Percentiles rank a stretch among this genome's conserved stretches.
Evolutionary conservation across 2,888 invertebrate species (phyloP).

Genomic region (Meganola albula): DNA sequence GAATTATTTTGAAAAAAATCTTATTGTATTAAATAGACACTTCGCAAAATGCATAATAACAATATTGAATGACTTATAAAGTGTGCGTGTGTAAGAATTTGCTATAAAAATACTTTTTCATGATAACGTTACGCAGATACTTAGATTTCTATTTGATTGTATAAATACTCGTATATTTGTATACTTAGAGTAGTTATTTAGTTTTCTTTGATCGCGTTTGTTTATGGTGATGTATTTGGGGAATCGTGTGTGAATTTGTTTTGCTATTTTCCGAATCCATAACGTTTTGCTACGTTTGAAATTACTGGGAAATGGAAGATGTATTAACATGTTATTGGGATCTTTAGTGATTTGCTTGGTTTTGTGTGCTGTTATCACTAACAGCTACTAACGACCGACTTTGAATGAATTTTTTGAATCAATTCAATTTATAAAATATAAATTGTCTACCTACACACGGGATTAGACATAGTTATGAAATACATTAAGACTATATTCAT

Average conservation of each 20-base stretch:
- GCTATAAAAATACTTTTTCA: too few relatives aligned
- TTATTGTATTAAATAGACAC: too few relatives aligned
- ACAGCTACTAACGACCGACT: constrained; percentile 74
- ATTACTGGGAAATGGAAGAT: constrained; percentile 24
- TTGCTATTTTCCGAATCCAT: constrained; percentile 21
- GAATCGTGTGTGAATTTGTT: constrained; percentile 26
- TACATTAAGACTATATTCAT: constrained; percentile 47
- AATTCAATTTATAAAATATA: not conserved
- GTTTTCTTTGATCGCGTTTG: constrained; percentile 30
- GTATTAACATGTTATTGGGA: constrained; percentile 25
- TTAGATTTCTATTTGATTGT: too few relatives aligned
- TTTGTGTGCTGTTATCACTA: constrained; percentile 73
- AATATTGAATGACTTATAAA: too few relatives aligned
- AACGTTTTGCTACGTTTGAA: constrained; percentile 25
- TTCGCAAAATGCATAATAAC: too few relatives aligned
- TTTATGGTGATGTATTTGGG: constrained; percentile 35
- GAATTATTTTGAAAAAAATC: too few relatives aligned
- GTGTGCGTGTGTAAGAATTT: too few relatives aligned
- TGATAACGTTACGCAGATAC: too few relatives aligned
- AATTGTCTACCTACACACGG: too few relatives aligned
- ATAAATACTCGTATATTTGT: too few relatives aligned
- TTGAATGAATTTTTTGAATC: constrained; percentile 54
- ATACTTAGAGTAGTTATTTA: too few relatives aligned
- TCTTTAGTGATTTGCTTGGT: constrained; percentile 31
- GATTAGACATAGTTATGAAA: too few relatives aligned